Evolutionary conservation across 1,140 invertebrate species (phyloP).

Genomic region (Pachyrhynchus sulphureomaculatus): DNA sequence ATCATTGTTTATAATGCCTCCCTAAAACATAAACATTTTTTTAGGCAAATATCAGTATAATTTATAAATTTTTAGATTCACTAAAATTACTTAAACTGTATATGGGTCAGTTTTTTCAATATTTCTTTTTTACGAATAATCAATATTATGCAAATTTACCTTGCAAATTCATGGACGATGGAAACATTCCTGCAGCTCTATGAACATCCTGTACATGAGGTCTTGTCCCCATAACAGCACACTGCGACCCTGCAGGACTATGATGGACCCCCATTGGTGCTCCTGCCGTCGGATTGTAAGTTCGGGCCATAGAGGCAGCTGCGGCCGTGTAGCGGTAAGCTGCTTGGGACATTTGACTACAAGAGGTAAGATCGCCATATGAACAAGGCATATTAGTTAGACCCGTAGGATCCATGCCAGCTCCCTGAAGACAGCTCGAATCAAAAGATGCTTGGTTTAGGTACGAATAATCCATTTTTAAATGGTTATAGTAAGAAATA

Average conservation of each 20-base stretch:
- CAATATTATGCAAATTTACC: constrained; percentile 58
- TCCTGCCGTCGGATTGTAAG: constrained; percentile 53
- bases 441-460: constrained; percentile 71
- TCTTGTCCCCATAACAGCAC: constrained; percentile 61
- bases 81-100: too few species aligned
- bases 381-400: constrained; percentile 71
- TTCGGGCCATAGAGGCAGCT: constrained; percentile 55
- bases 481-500: neutral
- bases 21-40: too few species aligned
- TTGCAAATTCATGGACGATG: constrained; percentile 65
- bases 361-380: constrained; percentile 81
- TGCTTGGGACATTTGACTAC: constrained; percentile 82
- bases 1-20: too few species aligned
- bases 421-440: constrained; percentile 64
- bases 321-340: constrained; percentile 70
- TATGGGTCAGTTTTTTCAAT: too few species aligned
- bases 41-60: too few species aligned
- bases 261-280: constrained; percentile 55
- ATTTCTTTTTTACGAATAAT: too few species aligned
- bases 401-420: constrained; percentile 62
- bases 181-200: constrained; percentile 61
- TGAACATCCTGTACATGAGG: constrained; percentile 59
- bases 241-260: constrained; percentile 56
- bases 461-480: constrained; percentile 69
- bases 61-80: too few species aligned